These are phyloP conservation scores for Paedocypris sp. DNA, from an alignment of 2,113 vertebrate species.

Conservation along the genomic window DNA sequence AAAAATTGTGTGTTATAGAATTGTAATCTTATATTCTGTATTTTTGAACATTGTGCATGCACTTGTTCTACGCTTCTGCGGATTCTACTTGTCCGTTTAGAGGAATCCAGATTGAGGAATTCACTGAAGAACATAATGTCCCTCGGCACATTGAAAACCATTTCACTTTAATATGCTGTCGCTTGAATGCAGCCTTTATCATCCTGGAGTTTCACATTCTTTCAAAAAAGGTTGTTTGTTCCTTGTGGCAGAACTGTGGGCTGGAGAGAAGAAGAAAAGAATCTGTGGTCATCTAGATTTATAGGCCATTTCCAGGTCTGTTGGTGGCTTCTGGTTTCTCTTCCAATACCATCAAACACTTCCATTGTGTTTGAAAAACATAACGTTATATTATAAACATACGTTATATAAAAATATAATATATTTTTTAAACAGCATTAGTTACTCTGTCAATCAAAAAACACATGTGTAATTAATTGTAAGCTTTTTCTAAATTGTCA, in stretches of 20 bases:
- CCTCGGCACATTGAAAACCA: slow-evolving; percentile 4
- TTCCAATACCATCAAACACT: neutral
- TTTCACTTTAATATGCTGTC: neutral
- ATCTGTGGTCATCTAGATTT: neutral
- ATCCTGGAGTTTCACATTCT: neutral
- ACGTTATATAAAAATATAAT: too few species aligned
- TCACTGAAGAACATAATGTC: slow-evolving; percentile 5
- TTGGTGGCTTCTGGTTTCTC: neutral
- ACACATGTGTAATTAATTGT: too few species aligned
- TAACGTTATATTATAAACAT: neutral
- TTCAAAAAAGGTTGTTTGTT: slow-evolving; percentile 8
- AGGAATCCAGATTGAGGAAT: slow-evolving; percentile 12
- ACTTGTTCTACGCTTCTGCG: too few species aligned
- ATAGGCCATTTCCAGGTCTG: neutral
- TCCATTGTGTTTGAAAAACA: neutral
- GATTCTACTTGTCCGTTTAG: too few species aligned
- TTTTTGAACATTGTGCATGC: too few species aligned
- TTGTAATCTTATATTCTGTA: too few species aligned
- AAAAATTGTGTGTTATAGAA: too few species aligned
- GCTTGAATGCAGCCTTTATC: slow-evolving; percentile 15
- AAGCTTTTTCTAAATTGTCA: too few species aligned
- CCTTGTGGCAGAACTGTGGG: slow-evolving; percentile 1
- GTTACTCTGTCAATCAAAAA: too few species aligned
- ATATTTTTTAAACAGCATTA: too few species aligned
- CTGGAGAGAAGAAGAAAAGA: neutral